Evolutionary conservation across 2,888 invertebrate species (phyloP).

Genomic region (Balanococcus diminutus): DNA sequence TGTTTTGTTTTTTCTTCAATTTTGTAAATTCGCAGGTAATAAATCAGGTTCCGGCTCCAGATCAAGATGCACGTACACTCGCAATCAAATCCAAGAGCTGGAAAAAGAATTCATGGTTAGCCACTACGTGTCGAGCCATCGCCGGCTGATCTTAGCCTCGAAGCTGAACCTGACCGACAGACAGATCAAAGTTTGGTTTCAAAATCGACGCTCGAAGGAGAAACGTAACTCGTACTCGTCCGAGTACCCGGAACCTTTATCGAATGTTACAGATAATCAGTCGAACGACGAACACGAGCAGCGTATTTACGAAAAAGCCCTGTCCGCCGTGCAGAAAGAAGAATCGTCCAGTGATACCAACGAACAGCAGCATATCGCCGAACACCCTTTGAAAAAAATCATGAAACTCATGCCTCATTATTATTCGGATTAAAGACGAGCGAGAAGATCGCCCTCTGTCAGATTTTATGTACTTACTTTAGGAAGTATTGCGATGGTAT

Average conservation of each 20-base stretch:
- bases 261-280: slow-evolving; percentile 41
- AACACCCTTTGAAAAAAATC: slow-evolving; percentile 49
- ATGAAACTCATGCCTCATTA: slow-evolving; percentile 54
- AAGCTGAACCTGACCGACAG: slow-evolving; percentile 53
- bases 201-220: slow-evolving; percentile 59
- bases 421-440: slow-evolving; percentile 43
- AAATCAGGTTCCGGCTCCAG: slow-evolving; percentile 45
- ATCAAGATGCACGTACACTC: slow-evolving; percentile 51
- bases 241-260: slow-evolving; percentile 46
- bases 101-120: slow-evolving; percentile 54
- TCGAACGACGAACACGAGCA: slow-evolving; percentile 55
- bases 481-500: neutral
- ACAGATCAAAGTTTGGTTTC: slow-evolving; percentile 59
- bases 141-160: slow-evolving; percentile 47
- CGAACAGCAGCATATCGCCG: slow-evolving; percentile 29
- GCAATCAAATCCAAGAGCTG: slow-evolving; percentile 51
- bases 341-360: slow-evolving; percentile 16
- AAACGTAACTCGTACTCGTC: slow-evolving; percentile 57
- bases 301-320: slow-evolving; percentile 51
- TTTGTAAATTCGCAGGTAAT: neutral
- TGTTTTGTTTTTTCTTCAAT: neutral
- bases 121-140: slow-evolving; percentile 54
- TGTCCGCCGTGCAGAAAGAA: slow-evolving; percentile 47
- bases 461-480: neutral
- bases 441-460: neutral